These are phyloP conservation scores for Agonopterix arenella DNA, from an alignment of 2,888 invertebrate genomes.

Conservation along the genomic window DNA sequence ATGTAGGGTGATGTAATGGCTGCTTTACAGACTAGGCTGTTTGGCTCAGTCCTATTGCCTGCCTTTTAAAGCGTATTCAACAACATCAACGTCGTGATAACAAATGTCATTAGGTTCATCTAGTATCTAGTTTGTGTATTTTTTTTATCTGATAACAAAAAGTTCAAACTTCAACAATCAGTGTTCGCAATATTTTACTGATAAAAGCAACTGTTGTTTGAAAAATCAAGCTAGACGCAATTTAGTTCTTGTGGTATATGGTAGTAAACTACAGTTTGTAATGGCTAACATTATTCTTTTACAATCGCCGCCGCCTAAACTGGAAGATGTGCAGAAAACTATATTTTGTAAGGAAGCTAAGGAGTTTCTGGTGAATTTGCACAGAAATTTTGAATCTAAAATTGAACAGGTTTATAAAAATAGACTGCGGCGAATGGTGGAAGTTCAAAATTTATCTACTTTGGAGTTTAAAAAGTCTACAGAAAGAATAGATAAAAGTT, in stretches of 20 bases:
- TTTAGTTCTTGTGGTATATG: not conserved
- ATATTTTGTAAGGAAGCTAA: constrained; percentile 76
- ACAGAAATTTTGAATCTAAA: constrained; percentile 63
- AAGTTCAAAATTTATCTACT: constrained; percentile 30
- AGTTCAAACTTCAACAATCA: not conserved
- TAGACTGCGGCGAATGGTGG: constrained; percentile 48
- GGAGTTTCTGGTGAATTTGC: constrained; percentile 73
- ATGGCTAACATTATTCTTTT: constrained; percentile 53
- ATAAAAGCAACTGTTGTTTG: not conserved
- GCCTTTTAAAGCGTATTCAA: too few species aligned
- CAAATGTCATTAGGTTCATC: too few species aligned
- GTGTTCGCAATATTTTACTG: not conserved
- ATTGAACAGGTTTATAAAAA: constrained; percentile 63
- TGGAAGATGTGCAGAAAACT: constrained; percentile 70
- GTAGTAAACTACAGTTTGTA: not conserved
- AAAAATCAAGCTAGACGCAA: not conserved
- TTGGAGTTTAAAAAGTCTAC: constrained; percentile 60
- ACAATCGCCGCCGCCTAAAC: constrained; percentile 69
- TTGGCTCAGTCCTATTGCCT: too few species aligned
- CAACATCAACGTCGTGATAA: too few species aligned
- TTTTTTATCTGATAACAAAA: not conserved
- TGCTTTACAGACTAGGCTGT: too few species aligned
- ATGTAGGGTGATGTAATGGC: too few species aligned
- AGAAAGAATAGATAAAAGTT: constrained; percentile 59
- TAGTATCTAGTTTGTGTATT: too few species aligned